Conservation (phyloP, 2,888 invertebrate species). For the Spatulosminthurus flaviceps region DNA sequence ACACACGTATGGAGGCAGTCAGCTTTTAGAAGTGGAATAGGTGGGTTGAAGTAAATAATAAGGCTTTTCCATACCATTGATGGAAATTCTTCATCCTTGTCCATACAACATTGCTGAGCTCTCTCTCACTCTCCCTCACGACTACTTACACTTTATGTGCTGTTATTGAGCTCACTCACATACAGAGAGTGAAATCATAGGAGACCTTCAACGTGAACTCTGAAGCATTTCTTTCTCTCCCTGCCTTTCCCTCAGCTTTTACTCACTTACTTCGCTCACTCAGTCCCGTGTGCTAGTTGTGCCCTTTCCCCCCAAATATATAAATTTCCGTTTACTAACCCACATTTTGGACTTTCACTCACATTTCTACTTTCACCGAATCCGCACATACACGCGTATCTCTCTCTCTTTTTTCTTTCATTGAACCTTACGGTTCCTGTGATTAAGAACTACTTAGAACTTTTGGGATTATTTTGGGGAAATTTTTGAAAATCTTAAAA, state of each 20-base stretch:
- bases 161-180: too few relatives aligned
- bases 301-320: not conserved
- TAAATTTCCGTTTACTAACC: not conserved
- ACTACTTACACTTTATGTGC: not conserved
- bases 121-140: not conserved
- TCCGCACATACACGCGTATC: not conserved
- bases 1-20: too few relatives aligned
- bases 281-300: not conserved
- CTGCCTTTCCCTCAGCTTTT: not conserved
- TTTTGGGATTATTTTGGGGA: too few relatives aligned
- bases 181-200: too few relatives aligned
- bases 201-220: conserved; percentile 11
- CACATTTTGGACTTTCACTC: conserved; percentile 10
- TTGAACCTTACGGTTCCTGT: not conserved
- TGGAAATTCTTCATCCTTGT: conserved; percentile 9
- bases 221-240: not conserved
- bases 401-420: not conserved
- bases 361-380: not conserved
- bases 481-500: too few relatives aligned
- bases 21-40: conserved; percentile 22
- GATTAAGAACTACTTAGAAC: too few relatives aligned
- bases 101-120: not conserved
- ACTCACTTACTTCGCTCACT: not conserved
- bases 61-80: conserved; percentile 4
- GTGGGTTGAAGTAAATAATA: conserved; percentile 22